Evolutionary conservation across 2,888 invertebrate species (phyloP), one percentile per base, ranked within the genome.

Genomic region (Trachelus tabidus): DNA sequence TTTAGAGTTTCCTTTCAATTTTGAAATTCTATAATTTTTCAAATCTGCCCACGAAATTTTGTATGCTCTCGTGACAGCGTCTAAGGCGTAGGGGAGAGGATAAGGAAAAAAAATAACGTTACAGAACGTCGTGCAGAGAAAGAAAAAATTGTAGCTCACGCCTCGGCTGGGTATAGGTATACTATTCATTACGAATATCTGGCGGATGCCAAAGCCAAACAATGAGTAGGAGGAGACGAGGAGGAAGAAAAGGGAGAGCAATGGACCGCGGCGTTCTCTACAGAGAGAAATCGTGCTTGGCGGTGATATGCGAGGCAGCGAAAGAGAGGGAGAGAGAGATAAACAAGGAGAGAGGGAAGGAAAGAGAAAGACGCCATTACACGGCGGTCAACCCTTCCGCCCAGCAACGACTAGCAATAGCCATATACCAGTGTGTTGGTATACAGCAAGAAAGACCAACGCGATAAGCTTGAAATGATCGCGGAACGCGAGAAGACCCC

Each of bases 141-240:
- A 23, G 23, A 56, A 56, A 40, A 56, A 56, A 56, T 56, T 6
- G 56, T 23, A 56, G 40, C 69, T 74, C 31, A 11, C n/a, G 37
- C 69, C 69, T 35, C 34, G 69, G 34, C 12, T 37, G 68, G 33
- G 30, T n/a, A 37, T 56, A 68, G 73, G 34, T n/a, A 69, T n/a
- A 69, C 68, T 56, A 30, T 77, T 77, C 75, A 34, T 78, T 75
- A 35, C 34, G 73, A 30, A 78, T 73, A 73, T 73, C 75, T 68
- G 23, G 56, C 56, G 56, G 56, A 34, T 11, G 71, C 71, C 71
- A 71, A 30, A 34, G 71, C 33, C 71, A 30, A 71, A 71, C 71
- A 71, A 71, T 33, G 12, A 33, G 30, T 12, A 71, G 30, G 71
- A 71, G 33, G 11, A 71, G 31, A 15, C 71, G 71, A 31, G 71